Percentiles rank a stretch among this genome's conserved stretches.
Conservation (phyloP, 2,888 invertebrate species). For the Anoplius nigerrimus region DNA sequence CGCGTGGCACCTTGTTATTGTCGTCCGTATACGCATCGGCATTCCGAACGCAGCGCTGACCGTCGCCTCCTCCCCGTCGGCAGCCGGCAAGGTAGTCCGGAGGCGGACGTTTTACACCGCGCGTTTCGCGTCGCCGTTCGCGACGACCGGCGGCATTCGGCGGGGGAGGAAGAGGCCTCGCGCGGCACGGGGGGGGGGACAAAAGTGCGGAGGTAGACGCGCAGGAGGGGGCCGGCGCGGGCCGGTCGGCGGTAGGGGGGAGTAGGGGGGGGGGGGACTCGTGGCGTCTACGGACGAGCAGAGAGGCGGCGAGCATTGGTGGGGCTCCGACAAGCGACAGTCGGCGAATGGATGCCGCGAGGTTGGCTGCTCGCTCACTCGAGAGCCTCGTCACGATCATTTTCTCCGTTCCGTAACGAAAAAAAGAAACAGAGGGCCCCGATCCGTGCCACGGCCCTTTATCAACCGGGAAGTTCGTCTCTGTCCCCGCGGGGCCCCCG, state of each 20-base stretch:
- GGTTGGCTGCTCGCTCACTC: constrained; percentile 14
- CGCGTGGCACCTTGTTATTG: constrained; percentile 29
- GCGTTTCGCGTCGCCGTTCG: constrained; percentile 11
- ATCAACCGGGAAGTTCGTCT: too few relatives aligned
- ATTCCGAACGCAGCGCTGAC: constrained; percentile 7
- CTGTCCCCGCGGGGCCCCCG: too few relatives aligned
- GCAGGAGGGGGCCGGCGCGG: neutral
- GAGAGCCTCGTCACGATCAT: constrained; percentile 10
- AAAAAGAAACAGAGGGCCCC: too few relatives aligned
- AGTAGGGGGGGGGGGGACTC: neutral
- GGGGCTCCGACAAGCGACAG: constrained; percentile 57
- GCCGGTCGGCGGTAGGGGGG: constrained; percentile 36
- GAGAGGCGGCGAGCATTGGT: constrained; percentile 43
- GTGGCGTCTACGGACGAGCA: neutral
- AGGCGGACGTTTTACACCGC: neutral
- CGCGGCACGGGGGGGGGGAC: neutral
- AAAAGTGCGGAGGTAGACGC: too few relatives aligned
- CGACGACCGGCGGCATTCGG: neutral
- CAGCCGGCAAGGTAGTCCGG: too few relatives aligned
- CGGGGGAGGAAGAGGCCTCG: too few relatives aligned
- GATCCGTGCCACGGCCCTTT: too few relatives aligned
- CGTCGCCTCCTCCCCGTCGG: constrained; percentile 10
- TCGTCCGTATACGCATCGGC: neutral
- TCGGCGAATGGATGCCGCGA: constrained; percentile 50
- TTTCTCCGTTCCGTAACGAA: neutral